These are phyloP conservation scores for Yponomeuta malinellus DNA, from an alignment of 2,888 invertebrate species.

Conservation along the genomic window DNA sequence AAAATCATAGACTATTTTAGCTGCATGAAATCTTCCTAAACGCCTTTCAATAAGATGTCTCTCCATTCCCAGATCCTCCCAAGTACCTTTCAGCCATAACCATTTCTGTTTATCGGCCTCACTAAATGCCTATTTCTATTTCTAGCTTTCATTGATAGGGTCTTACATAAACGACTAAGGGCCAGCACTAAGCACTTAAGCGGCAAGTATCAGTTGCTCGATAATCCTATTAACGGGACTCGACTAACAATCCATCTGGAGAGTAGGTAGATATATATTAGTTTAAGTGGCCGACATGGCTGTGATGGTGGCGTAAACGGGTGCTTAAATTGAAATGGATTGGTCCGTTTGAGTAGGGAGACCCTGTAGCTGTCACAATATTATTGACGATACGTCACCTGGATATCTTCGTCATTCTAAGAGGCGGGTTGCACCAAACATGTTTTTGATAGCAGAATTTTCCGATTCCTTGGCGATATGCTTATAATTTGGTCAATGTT, in stretches of 20 bases:
- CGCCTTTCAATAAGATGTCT: background rate
- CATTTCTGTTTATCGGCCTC: background rate
- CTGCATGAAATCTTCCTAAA: background rate
- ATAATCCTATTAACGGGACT: background rate
- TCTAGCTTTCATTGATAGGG: background rate
- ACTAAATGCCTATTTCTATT: background rate
- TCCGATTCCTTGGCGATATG: too few relatives aligned
- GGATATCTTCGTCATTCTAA: too few relatives aligned
- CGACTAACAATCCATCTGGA: background rate
- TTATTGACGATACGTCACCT: too few relatives aligned
- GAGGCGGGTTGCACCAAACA: too few relatives aligned
- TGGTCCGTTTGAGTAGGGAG: too few relatives aligned
- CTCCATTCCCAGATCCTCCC: background rate
- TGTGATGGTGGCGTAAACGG: background rate
- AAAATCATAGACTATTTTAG: background rate
- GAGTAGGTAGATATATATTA: background rate
- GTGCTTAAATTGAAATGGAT: too few relatives aligned
- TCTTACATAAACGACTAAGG: background rate
- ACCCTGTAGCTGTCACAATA: too few relatives aligned
- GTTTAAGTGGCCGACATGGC: background rate
- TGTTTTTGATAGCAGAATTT: too few relatives aligned
- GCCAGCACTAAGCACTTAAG: background rate
- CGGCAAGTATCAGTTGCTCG: background rate
- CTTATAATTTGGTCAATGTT: too few relatives aligned
- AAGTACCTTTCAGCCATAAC: background rate